Base-by-base conservation (phyloP, 2,797 vertebrate species). In the Delichon dasypus region DNA sequence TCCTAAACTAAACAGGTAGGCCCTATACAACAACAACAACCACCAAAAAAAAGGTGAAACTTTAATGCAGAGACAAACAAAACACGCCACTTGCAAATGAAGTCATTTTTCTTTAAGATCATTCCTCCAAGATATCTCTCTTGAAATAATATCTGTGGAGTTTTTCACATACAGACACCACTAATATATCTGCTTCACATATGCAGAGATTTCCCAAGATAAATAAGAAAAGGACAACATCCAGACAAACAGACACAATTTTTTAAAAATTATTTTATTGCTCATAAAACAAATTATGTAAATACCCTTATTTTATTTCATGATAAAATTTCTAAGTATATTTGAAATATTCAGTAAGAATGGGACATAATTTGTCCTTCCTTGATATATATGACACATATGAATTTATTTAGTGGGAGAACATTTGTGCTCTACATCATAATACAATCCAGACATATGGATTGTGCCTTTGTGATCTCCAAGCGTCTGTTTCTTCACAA, bases 111-210 rank as follows among this genome's bases (percentile, higher is more conserved):
- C 66, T 94, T 93, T 95, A 96, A 93, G 32, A 27, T 86, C 18
- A 55, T 92, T 91, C 16, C 88, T 95, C 71, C 34, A 91, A 96
- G 65, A 68, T 58, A n/a, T 40, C 11, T 67, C 23, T 81, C 67
- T 91, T 95, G 85, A 97, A 96, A 97, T 94, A 89, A 83, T 90
- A 93, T 79, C 87, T 96, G 53, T 91, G 85, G 36, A 96, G 27
- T 85, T 96, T 93, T 94, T 72, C 84, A 92, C 68, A 86, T 89
- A 95, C 3, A 4, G 75, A 25, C 57, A 92, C 91, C 82, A 86
- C 53, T 89, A 79, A 85, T 91, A 96, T 96, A 88, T 95, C 88
- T 95, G 84, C 68, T 81, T 97, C 94, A 95, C 70, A 93, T 95
- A 96, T 88, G 71, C 61, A 96, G 44, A 21, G 36, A 76, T 85